Percentiles rank a stretch among this genome's conserved stretches.
Evolutionary conservation across 2,888 invertebrate genomes (phyloP).

Genomic region (Celastrina argiolus): DNA sequence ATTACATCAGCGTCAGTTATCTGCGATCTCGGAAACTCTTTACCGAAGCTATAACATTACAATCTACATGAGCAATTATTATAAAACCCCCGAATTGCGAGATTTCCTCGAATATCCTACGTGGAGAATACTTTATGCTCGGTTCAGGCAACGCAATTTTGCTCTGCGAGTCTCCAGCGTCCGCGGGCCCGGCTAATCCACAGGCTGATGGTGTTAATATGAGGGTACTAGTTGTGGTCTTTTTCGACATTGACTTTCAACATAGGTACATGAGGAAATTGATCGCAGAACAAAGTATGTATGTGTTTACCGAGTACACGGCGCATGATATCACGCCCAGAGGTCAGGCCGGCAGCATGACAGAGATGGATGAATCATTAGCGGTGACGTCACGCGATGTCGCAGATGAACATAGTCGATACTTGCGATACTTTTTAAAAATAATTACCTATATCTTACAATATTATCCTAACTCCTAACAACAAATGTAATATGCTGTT

Average conservation of each 20-base stretch:
- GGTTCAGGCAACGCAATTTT: no score
- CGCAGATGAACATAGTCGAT: neutral
- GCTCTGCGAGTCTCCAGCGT: no score
- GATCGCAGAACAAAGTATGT: neutral
- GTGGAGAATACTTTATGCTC: no score
- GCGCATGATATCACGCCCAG: slow-evolving; percentile 13
- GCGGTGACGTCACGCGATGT: neutral
- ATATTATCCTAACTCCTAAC: no score
- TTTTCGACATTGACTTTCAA: neutral
- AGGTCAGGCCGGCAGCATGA: slow-evolving; percentile 19
- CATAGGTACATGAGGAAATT: neutral
- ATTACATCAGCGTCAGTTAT: neutral
- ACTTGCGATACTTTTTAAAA: no score
- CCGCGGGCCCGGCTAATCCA: no score
- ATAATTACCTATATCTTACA: no score
- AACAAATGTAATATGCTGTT: no score
- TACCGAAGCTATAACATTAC: neutral
- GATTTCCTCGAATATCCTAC: no score
- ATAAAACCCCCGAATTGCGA: neutral
- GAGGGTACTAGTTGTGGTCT: neutral
- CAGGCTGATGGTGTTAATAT: neutral
- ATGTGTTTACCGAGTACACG: neutral
- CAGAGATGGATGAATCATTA: slow-evolving; percentile 16
- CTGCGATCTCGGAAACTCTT: slow-evolving; percentile 6
- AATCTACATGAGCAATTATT: neutral